Percentiles rank a stretch among this genome's conserved stretches.
phyloP scores from a whole-genome alignment of 2,797 vertebrate genomes.

The Cuculus canorus region DNA sequence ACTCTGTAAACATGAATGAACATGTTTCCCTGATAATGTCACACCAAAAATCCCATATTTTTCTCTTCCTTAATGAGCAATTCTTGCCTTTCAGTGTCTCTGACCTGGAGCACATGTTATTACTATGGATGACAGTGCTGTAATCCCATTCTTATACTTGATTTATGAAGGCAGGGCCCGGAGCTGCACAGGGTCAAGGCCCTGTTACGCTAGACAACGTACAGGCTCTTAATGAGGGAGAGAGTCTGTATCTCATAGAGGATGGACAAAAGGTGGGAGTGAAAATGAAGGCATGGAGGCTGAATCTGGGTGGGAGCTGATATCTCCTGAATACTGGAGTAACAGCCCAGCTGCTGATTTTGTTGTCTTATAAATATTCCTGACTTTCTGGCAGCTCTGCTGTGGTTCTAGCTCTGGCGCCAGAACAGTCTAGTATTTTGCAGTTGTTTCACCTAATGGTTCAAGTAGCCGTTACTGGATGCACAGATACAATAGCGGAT shows the following conservation, averaged over 20 bases:
- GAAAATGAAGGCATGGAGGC: background rate
- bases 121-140: background rate
- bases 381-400: background rate
- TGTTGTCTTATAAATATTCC: background rate
- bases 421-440: background rate
- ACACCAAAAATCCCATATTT: background rate
- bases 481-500: background rate
- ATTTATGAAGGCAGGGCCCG: slow-evolving; percentile 25
- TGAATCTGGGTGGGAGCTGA: background rate
- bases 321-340: background rate
- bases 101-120: slow-evolving; percentile 24
- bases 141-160: slow-evolving; percentile 39
- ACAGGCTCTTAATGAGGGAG: background rate
- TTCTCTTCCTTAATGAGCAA: slow-evolving; percentile 32
- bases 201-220: background rate
- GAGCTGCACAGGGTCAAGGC: background rate
- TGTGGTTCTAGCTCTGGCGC: background rate
- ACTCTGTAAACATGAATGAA: slow-evolving; percentile 27
- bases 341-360: background rate
- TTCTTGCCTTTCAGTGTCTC: background rate
- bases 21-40: slow-evolving; percentile 21
- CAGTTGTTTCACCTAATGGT: background rate
- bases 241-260: background rate
- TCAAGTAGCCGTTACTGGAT: background rate
- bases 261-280: background rate